Percentiles rank a stretch among this genome's conserved stretches.
Evolutionary conservation across 1,140 invertebrate genomes (phyloP).

Genomic region (Lordiphosa stackelbergi): DNA sequence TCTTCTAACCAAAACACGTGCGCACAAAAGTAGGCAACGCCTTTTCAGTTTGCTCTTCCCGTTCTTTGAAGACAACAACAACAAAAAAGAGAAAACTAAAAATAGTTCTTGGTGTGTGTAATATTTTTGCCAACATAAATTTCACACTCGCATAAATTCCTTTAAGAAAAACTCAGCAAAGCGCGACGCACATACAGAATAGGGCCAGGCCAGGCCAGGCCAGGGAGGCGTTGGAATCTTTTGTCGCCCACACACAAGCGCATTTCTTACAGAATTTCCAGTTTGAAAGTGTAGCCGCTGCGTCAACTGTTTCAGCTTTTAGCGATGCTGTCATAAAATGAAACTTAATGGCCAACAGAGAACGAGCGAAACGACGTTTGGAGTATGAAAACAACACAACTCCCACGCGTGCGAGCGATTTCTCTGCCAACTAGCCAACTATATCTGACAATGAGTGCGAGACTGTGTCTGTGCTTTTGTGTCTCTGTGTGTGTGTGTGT

Average conservation of each 20-base stretch:
- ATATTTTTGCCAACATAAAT: constrained; percentile 63
- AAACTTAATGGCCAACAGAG: constrained; percentile 61
- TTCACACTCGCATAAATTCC: constrained; percentile 74
- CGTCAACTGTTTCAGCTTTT: constrained; percentile 65
- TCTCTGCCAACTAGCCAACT: constrained; percentile 14
- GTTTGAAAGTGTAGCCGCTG: constrained; percentile 64
- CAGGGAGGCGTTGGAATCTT: neutral
- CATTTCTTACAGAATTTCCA: constrained; percentile 12
- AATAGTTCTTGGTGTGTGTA: constrained; percentile 53
- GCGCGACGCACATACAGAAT: constrained; percentile 65
- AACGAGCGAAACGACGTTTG: constrained; percentile 23
- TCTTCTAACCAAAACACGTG: constrained; percentile 21
- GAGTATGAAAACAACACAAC: constrained; percentile 63
- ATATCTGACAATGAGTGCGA: constrained; percentile 11
- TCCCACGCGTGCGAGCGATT: constrained; percentile 15
- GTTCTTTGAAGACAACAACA: constrained; percentile 5
- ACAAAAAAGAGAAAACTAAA: constrained; percentile 42
- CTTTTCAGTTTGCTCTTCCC: constrained; percentile 18
- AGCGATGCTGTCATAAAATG: constrained; percentile 67
- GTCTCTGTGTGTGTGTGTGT: constrained; percentile 14
- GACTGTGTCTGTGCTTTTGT: neutral
- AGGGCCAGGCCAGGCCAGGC: constrained; percentile 22
- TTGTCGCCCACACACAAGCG: constrained; percentile 17
- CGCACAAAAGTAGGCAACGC: constrained; percentile 19
- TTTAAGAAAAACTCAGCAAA: constrained; percentile 72